phyloP scores from a whole-genome alignment of 2,113 vertebrate species.

The Calonectris borealis region DNA sequence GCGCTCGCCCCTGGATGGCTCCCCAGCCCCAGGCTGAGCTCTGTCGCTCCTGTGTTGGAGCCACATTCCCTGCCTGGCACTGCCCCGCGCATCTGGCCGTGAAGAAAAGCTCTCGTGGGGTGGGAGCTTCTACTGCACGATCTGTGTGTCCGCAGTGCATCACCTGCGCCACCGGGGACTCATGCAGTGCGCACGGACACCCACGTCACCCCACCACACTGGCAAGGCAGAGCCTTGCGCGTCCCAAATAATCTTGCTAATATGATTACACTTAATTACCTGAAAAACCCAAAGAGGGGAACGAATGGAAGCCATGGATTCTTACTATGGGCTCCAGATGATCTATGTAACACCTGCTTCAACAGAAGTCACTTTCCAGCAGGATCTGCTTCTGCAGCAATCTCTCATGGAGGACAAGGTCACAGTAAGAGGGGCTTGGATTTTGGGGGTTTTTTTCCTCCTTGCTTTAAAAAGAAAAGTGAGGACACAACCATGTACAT shows the following conservation, averaged over 20 bases:
- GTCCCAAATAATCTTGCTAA: too few relatives aligned
- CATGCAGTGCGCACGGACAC: rapidly evolving
- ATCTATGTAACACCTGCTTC: neutral
- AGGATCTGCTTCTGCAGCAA: too few relatives aligned
- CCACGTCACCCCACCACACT: rapidly evolving
- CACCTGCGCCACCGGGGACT: rapidly evolving
- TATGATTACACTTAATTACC: neutral
- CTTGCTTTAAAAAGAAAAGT: neutral
- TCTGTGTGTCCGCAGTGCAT: rapidly evolving
- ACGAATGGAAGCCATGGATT: neutral
- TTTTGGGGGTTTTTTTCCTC: neutral
- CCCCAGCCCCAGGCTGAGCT: neutral
- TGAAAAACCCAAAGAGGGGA: neutral
- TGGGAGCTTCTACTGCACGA: rapidly evolving
- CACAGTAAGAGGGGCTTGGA: neutral
- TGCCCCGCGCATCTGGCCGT: rapidly evolving
- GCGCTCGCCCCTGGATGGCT: neutral
- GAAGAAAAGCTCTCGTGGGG: rapidly evolving
- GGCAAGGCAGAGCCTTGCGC: too few relatives aligned
- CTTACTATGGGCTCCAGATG: neutral
- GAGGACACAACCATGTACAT: rapidly evolving
- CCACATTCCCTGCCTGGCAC: rapidly evolving
- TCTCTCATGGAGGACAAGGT: neutral
- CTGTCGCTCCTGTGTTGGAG: rapidly evolving
- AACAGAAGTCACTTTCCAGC: neutral